Evolutionary conservation across 2,888 invertebrate genomes (phyloP).

Genomic region (Liposcelis brunnea): DNA sequence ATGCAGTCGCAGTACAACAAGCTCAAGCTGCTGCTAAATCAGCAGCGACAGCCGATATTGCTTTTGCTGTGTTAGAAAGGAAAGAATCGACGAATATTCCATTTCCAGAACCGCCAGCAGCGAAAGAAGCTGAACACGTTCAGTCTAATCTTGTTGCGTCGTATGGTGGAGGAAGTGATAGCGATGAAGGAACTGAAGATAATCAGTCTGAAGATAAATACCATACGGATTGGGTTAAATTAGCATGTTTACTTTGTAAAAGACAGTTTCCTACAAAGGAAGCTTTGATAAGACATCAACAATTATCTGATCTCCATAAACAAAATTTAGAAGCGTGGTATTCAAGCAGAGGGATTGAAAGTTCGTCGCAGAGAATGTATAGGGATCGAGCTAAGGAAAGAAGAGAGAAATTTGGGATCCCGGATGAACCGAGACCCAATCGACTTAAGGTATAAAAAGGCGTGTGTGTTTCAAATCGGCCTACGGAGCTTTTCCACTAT

Average conservation of each 20-base stretch:
- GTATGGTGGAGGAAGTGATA: conserved; percentile 55
- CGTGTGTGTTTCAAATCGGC: not conserved
- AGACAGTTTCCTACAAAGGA: conserved; percentile 83
- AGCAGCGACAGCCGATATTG: conserved; percentile 77
- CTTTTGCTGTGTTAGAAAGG: conserved; percentile 80
- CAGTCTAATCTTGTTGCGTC: conserved; percentile 42
- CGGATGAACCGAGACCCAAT: conserved; percentile 58
- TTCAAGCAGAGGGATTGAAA: conserved; percentile 28
- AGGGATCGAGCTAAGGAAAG: conserved; percentile 94
- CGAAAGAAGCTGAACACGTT: not conserved
- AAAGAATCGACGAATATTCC: conserved; percentile 27
- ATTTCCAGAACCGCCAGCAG: conserved; percentile 10
- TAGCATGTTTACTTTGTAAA: conserved; percentile 89
- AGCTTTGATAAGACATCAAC: conserved; percentile 75
- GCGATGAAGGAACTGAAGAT: conserved; percentile 55
- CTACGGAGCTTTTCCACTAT: not conserved
- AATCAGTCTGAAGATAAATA: conserved; percentile 30
- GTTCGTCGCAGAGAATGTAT: conserved; percentile 40
- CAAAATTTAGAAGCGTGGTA: conserved; percentile 52
- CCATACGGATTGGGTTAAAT: conserved; percentile 64
- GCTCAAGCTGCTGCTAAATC: conserved; percentile 29
- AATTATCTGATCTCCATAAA: conserved; percentile 86
- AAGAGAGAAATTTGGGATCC: conserved; percentile 80
- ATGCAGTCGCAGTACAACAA: conserved; percentile 31
- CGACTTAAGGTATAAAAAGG: conserved; percentile 36